Percentiles rank a stretch among this genome's conserved stretches.
phyloP scores from a whole-genome alignment of 2,113 vertebrate species.

The Melospiza georgiana region DNA sequence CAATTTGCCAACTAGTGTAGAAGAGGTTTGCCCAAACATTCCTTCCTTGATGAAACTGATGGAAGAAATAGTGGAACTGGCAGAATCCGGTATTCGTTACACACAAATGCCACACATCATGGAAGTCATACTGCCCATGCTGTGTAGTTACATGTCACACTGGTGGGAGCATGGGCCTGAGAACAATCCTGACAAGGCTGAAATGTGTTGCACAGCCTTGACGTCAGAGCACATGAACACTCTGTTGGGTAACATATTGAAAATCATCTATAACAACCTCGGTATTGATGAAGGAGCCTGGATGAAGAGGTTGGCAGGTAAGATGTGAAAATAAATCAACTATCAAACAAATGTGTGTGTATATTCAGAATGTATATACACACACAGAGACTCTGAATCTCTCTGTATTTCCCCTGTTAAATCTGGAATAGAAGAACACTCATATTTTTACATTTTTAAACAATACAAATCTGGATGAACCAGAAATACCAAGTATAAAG shows the following conservation, averaged over 20 bases:
- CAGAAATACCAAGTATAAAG: neutral
- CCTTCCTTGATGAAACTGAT: conserved; percentile 89
- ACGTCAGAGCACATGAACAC: conserved; percentile 94
- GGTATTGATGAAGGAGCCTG: conserved; percentile 95
- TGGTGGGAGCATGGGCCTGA: conserved; percentile 97
- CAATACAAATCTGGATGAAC: neutral
- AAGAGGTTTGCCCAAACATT: conserved; percentile 86
- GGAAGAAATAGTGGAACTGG: conserved; percentile 92
- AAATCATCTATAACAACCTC: conserved; percentile 97
- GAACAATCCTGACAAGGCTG: conserved; percentile 74
- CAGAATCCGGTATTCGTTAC: conserved; percentile 92
- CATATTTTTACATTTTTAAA: neutral
- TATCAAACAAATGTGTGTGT: neutral
- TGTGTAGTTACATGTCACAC: conserved; percentile 96
- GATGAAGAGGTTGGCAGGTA: conserved; percentile 97
- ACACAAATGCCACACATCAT: conserved; percentile 95
- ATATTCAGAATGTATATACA: neutral
- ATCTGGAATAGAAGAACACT: neutral
- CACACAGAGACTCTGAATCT: neutral
- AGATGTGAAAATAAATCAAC: neutral
- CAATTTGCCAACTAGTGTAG: conserved; percentile 82
- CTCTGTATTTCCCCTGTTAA: neutral
- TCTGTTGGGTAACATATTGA: conserved; percentile 92
- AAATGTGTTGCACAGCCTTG: conserved; percentile 88
- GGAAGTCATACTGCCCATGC: conserved; percentile 94